Evolutionary conservation across 2,797 vertebrate genomes (phyloP).

Genomic region (Squalus acanthias): DNA sequence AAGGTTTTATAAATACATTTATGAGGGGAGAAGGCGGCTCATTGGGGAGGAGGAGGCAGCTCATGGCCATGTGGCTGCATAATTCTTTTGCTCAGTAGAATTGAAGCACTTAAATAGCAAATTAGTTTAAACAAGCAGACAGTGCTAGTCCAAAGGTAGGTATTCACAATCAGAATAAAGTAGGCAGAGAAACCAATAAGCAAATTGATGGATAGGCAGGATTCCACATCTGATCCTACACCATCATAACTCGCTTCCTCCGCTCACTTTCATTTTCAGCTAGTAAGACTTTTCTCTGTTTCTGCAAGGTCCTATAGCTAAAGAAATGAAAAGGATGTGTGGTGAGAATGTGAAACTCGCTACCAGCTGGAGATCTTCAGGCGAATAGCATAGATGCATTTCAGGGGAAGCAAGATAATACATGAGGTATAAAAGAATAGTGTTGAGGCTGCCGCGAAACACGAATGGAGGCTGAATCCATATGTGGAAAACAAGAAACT

Average conservation of each 20-base stretch:
- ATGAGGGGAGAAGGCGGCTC: too few species aligned
- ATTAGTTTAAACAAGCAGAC: background rate
- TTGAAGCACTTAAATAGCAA: too few species aligned
- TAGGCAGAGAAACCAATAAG: background rate
- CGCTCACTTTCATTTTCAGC: background rate
- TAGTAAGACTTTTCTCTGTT: background rate
- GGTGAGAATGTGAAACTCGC: background rate
- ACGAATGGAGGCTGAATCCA: too few species aligned
- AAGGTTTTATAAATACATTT: too few species aligned
- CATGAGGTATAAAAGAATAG: too few species aligned
- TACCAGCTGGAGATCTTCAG: background rate
- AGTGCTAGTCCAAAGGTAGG: background rate
- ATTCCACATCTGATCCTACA: background rate
- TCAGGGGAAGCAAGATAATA: too few species aligned
- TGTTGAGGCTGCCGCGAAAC: too few species aligned
- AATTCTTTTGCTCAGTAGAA: too few species aligned
- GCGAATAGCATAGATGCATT: too few species aligned
- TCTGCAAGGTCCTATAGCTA: background rate
- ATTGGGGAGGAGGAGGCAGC: too few species aligned
- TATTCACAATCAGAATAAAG: background rate
- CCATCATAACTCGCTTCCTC: background rate
- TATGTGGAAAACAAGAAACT: too few species aligned
- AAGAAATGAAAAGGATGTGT: background rate
- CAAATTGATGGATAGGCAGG: background rate
- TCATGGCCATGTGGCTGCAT: too few species aligned